Conservation (phyloP, 2,888 invertebrate genomes). For the Diaphora mendica region DNA sequence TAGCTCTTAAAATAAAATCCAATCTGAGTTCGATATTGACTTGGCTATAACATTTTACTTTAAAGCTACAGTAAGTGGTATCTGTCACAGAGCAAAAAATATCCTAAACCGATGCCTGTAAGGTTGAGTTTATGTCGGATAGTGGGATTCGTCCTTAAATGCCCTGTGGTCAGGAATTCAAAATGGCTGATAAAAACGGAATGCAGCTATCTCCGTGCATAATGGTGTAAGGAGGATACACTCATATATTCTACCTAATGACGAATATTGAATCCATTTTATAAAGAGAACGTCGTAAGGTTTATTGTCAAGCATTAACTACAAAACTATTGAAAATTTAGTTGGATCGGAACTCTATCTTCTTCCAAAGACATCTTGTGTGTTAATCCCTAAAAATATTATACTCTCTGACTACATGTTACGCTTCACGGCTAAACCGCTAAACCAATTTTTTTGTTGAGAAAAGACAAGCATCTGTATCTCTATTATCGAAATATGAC, state of each 20-base stretch:
- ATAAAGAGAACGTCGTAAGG: background rate
- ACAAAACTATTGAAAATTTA: no score
- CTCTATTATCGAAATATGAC: no score
- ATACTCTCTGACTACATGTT: no score
- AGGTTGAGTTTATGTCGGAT: constrained; percentile 20
- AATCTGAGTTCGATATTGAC: constrained; percentile 27
- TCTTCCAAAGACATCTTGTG: background rate
- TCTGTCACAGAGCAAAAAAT: background rate
- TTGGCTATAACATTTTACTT: constrained; percentile 20
- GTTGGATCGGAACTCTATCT: background rate
- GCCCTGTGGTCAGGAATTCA: constrained; percentile 49
- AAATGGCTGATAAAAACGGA: constrained; percentile 54
- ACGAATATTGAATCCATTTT: background rate
- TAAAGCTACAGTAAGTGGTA: constrained; percentile 19
- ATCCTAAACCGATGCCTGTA: constrained; percentile 5
- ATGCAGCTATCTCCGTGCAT: constrained; percentile 43
- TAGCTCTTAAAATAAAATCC: background rate
- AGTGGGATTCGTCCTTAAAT: constrained; percentile 36
- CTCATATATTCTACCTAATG: constrained; percentile 25
- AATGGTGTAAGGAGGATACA: constrained; percentile 41
- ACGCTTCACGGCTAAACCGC: no score
- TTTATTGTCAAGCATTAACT: background rate
- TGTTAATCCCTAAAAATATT: no score
- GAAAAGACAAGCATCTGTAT: no score
- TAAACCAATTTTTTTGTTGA: no score